phyloP scores from a whole-genome alignment of 64 coral and sea anemone genomes.

The Trachythela sp. region DNA sequence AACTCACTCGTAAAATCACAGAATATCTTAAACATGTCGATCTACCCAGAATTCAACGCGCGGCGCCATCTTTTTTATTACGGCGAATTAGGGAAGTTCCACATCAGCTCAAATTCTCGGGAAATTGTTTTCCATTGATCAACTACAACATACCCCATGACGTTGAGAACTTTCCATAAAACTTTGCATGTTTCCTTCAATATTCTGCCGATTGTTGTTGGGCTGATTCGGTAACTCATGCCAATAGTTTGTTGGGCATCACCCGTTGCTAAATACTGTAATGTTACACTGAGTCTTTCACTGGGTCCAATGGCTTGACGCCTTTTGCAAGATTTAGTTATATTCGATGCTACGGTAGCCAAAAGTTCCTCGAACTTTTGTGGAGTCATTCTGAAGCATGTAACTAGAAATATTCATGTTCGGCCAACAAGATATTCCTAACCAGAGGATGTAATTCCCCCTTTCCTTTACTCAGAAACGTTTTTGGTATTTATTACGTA shows the following conservation, averaged over 20 bases:
- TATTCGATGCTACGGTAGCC: neutral
- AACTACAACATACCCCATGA: neutral
- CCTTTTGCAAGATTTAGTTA: neutral
- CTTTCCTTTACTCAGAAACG: neutral
- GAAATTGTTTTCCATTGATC: neutral
- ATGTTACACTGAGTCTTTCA: neutral
- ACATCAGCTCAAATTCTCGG: neutral
- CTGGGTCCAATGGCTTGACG: neutral
- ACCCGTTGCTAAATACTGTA: neutral
- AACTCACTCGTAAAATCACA: too few relatives aligned
- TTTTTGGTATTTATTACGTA: neutral
- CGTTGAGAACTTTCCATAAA: neutral
- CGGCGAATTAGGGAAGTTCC: neutral
- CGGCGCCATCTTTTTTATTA: too few relatives aligned
- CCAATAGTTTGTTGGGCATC: neutral
- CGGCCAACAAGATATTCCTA: neutral
- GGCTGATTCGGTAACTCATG: neutral
- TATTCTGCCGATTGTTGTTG: neutral
- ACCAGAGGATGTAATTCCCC: neutral
- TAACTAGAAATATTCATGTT: neutral
- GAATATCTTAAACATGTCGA: too few relatives aligned
- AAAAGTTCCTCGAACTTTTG: neutral
- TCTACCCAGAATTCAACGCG: too few relatives aligned
- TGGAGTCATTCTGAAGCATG: neutral
- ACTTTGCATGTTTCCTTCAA: neutral